phyloP scores from a whole-genome alignment of 1,140 invertebrate genomes.

The Thereuonema tuberculata region DNA sequence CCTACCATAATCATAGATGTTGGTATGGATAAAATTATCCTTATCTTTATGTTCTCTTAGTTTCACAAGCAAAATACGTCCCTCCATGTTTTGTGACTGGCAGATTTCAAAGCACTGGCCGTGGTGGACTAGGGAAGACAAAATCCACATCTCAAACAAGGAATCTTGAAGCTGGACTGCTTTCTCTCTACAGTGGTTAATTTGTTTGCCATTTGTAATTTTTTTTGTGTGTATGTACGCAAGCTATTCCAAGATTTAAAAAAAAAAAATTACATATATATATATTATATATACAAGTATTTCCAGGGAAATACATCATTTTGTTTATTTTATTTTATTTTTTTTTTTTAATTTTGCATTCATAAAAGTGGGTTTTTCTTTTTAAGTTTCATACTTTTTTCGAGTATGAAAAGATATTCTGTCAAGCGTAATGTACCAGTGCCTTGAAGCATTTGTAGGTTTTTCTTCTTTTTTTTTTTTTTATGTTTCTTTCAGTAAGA shows the following conservation, averaged over 20 bases:
- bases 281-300: background rate
- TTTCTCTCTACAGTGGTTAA: background rate
- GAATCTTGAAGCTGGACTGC: slow-evolving; percentile 2
- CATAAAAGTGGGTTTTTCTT: background rate
- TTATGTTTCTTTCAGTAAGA: background rate
- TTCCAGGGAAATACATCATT: slow-evolving; percentile 3
- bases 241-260: background rate
- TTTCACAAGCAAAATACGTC: too few relatives aligned
- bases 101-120: too few relatives aligned
- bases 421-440: slow-evolving; percentile 1
- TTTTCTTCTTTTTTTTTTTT: background rate
- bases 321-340: background rate
- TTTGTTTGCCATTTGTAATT: background rate
- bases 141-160: background rate
- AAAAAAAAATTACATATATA: background rate
- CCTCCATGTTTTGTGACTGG: background rate
- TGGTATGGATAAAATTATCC: too few relatives aligned
- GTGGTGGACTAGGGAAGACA: too few relatives aligned
- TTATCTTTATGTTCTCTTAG: too few relatives aligned
- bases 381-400: background rate
- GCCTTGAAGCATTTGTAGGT: slow-evolving; percentile 5
- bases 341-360: background rate
- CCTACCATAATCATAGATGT: too few relatives aligned
- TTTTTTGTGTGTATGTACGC: background rate
- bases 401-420: background rate